Base-by-base conservation (phyloP, 2,113 vertebrate species). In the Alethe castanea region DNA sequence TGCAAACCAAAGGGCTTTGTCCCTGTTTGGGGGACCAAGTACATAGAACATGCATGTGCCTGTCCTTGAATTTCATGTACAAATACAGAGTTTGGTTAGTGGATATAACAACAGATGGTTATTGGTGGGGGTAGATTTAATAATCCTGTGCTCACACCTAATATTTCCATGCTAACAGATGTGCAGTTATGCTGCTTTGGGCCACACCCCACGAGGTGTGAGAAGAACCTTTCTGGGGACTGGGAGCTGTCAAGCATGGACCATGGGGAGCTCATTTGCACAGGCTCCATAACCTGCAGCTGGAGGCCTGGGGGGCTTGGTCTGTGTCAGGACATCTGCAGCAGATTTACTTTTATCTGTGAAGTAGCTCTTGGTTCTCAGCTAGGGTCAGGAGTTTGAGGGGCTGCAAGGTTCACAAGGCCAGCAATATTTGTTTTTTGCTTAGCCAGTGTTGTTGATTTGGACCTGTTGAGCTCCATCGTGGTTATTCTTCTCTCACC, bases 81-180 rank as follows among this genome's bases (percentile, higher is more conserved):
- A 52, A 79, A 35, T 6, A 25, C 13, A 31, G 54, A n/a, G 31
- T 65, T 60, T 74, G 61, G 36, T 45, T 38, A 3, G 19, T 19
- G 15, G 42, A 17, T 81, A 5, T 48, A 86, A 56, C 35, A 80
- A 38, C 65, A 90, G 67, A 45, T 76, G 93, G 36, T 60, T 81
- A 24, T 40, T 53, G 61, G 40, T 33, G 48, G 19, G 20, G n/a
- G 47, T 33, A 86, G 80, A 65, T 86, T 88, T 88, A 81, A 69
- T 84, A 93, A 88, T 26, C 22, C 18, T 65, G 8, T 6, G 7
- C 31, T 92, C 53, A 31, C 95, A 95, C 86, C 76, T 95, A 78
- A 65, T 96, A 93, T 93, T 93, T 94, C 64, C 72, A 36, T 1
- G 0, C 72, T 38, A 56, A 56, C 90, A 96, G 69, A 92, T 96